phyloP scores from a whole-genome alignment of 2,888 invertebrate species.

The Drosophila buzzatii region DNA sequence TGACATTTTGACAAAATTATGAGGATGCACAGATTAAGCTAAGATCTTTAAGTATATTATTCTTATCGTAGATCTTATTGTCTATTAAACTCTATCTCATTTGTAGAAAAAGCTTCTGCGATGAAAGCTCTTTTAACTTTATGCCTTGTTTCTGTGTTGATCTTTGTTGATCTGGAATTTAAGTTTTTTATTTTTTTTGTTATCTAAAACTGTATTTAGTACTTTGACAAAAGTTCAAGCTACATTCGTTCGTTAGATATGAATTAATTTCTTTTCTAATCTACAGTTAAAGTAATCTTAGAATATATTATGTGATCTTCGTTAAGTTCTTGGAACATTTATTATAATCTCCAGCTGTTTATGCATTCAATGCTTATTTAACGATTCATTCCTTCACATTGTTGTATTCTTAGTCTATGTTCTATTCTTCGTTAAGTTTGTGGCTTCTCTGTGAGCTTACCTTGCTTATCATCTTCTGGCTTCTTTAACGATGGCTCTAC shows the following conservation, averaged over 20 bases:
- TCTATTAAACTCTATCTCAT: conserved; percentile 4
- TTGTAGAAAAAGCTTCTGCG: neutral
- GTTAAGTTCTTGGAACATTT: neutral
- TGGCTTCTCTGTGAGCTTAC: neutral
- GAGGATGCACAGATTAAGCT: neutral
- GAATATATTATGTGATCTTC: neutral
- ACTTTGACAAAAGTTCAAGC: neutral
- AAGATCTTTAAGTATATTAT: neutral
- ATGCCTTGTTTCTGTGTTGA: neutral
- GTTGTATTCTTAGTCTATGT: neutral
- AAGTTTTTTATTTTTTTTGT: neutral
- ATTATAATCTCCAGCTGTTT: neutral
- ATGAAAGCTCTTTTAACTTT: neutral
- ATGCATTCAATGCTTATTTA: neutral
- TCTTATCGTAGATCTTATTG: conserved; percentile 2
- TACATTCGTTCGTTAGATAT: neutral
- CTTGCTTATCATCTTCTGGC: neutral
- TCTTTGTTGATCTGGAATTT: neutral
- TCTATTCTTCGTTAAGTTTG: neutral
- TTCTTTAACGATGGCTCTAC: neutral
- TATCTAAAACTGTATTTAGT: neutral
- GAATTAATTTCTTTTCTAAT: neutral
- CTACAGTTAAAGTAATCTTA: neutral
- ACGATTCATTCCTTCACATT: neutral
- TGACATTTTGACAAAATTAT: conserved; percentile 7